Evolutionary conservation across 2,113 vertebrate species (phyloP).

Genomic region (Alectura lathami): DNA sequence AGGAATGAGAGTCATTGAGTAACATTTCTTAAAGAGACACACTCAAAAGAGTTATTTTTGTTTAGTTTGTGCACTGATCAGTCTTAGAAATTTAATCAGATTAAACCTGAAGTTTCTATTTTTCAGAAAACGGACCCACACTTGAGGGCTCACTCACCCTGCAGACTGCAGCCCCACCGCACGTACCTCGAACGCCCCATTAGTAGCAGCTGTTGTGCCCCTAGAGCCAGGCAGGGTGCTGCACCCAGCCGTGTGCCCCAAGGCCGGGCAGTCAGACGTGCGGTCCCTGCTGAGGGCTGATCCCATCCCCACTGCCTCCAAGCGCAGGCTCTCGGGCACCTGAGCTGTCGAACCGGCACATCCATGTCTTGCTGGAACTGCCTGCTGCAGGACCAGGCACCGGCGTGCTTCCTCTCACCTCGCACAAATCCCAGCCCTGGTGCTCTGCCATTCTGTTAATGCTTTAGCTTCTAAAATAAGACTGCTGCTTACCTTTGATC

Average conservation of each 20-base stretch:
- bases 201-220: neutral
- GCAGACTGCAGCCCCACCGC: neutral
- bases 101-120: neutral
- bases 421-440: neutral
- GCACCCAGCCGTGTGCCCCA: neutral
- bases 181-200: neutral
- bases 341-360: neutral
- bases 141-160: neutral
- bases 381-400: neutral
- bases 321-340: neutral
- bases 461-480: neutral
- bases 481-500: neutral
- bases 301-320: neutral
- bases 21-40: neutral
- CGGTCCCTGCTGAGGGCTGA: accelerated
- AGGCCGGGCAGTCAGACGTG: neutral
- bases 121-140: neutral
- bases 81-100: neutral
- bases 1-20: neutral
- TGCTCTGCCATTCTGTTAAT: neutral
- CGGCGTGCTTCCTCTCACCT: neutral
- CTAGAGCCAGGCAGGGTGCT: neutral
- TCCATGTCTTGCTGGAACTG: neutral
- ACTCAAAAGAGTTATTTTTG: neutral
- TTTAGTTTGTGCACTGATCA: neutral